Base-by-base conservation (phyloP, 2,113 vertebrate genomes). In the Oreochromis aureus region DNA sequence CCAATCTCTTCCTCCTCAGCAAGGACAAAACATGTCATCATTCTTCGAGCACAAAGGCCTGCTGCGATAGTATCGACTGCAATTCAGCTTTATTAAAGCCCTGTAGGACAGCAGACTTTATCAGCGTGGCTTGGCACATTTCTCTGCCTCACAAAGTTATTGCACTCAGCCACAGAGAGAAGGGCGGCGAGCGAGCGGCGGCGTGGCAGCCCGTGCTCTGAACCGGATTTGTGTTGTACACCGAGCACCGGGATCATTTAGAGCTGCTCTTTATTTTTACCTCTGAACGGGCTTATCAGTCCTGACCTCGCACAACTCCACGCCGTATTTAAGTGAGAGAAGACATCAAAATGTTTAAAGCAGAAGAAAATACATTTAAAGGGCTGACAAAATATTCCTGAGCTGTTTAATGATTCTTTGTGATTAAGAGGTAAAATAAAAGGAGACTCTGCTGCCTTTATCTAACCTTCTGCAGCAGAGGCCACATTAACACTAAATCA, bases 101-200 rank as follows among this genome's bases (percentile, higher is more conserved):
- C 89, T 86, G 91, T 71, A 81, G 92, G 93, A 92, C 87, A 81
- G 44, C 18, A 66, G 58, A 55, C 10, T 36, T 89, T 87, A 93
- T 95, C 91, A 91, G 89, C 83, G 66, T n/a, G 86, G 86, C 84
- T 80, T 83, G 88, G 85, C 79, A 90, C 69, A 79, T 87, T 86
- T 39, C 59, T 89, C 48, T 61, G 84, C 36, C 85, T 85, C 84
- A 83, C 18, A 82, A 91, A 80, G 80, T 90, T 89, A 89, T 91
- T 84, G 56, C 63, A 39, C 79, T 86, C 54, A 15, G 80, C 13
- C 69, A 78, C 8, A 54, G 56, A 91, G 59, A 87, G 76, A n/a
- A 44, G 78, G 84, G 32, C 81, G 81, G 55, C 15, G 53, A 82
- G 48, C 46, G 55, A 59, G 27, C 11, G 46, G 73, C 46, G 2